phyloP scores from a whole-genome alignment of 2,113 vertebrate species.

The Phainopepla nitens region DNA sequence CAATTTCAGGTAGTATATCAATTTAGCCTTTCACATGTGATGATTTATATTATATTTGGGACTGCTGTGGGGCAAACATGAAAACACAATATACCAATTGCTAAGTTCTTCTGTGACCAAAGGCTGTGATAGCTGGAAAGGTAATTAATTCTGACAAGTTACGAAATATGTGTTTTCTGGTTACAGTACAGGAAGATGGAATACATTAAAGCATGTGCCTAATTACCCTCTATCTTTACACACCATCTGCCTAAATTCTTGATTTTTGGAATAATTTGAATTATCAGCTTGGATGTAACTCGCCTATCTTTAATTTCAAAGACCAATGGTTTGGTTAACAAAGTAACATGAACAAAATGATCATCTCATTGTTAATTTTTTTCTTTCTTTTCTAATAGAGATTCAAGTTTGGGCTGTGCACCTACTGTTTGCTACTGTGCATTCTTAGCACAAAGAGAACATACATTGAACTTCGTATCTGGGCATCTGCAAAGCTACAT shows the following conservation, averaged over 20 bases:
- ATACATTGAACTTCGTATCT: neutral
- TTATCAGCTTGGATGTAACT: constrained; percentile 57
- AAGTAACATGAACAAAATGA: constrained; percentile 57
- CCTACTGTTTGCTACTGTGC: neutral
- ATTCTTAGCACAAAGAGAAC: neutral
- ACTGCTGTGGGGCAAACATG: constrained; percentile 41
- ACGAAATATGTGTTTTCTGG: constrained; percentile 45
- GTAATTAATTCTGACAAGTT: constrained; percentile 60
- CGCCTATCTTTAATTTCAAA: constrained; percentile 69
- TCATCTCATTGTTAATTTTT: constrained; percentile 35
- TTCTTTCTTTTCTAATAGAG: neutral
- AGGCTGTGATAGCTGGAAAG: constrained; percentile 27
- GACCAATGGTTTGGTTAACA: constrained; percentile 65
- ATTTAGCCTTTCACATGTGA: constrained; percentile 63
- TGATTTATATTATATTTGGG: constrained; percentile 66
- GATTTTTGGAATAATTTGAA: constrained; percentile 39
- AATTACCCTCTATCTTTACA: constrained; percentile 49
- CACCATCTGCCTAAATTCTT: constrained; percentile 34
- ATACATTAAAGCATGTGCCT: constrained; percentile 14
- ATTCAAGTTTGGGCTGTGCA: constrained; percentile 17
- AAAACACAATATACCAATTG: constrained; percentile 39
- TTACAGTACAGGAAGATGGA: constrained; percentile 19
- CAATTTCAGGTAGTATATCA: constrained; percentile 70
- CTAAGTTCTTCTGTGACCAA: constrained; percentile 28
- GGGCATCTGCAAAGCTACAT: neutral